Percentiles rank a stretch among this genome's conserved stretches.
Conservation (phyloP, 2,888 invertebrate species). For the Limnephilus lunatus region DNA sequence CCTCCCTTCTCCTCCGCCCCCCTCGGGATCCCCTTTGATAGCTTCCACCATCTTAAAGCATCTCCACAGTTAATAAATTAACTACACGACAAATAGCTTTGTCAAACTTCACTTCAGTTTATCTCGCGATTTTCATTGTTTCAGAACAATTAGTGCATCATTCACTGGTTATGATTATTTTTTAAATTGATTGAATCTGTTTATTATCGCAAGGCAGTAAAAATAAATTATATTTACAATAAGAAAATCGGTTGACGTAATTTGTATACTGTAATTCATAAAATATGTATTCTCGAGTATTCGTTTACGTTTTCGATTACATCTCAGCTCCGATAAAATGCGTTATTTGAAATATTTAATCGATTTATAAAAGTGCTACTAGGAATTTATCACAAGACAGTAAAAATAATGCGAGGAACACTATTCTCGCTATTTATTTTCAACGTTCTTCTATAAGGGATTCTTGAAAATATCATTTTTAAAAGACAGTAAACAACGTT, state of each 20-base stretch:
- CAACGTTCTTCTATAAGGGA: no score
- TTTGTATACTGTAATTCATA: not conserved
- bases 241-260: not conserved
- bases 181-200: not conserved
- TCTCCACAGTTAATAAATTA: not conserved
- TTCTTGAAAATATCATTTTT: no score
- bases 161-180: not conserved
- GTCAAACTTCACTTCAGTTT: conserved; percentile 16
- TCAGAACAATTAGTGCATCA: not conserved
- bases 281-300: not conserved
- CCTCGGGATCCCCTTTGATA: conserved; percentile 66
- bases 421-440: no score
- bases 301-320: not conserved
- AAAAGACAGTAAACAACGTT: no score
- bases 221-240: not conserved
- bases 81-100: not conserved
- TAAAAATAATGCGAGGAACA: no score
- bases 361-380: no score
- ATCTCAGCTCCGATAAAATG: no score
- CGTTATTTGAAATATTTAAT: no score
- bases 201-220: not conserved
- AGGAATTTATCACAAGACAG: no score
- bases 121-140: not conserved
- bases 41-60: conserved; percentile 50
- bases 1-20: conserved; percentile 79